A percentile compares a stretch with the other conserved stretches of the same genome.
phyloP scores from a whole-genome alignment of 1,140 invertebrate species.

The Achroia grisella region DNA sequence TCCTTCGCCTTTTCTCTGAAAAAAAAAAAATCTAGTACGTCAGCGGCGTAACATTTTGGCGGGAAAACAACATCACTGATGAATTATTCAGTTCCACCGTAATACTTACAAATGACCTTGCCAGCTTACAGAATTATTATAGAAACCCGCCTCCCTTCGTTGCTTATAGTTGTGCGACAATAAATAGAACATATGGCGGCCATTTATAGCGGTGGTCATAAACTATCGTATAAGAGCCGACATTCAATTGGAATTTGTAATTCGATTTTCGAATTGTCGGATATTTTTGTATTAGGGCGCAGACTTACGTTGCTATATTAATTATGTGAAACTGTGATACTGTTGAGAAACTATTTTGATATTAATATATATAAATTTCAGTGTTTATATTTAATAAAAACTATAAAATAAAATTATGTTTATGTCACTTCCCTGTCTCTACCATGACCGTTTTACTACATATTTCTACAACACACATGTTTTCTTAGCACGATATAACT shows the following conservation, averaged over 20 bases:
- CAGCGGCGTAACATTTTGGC: slow-evolving; percentile 13
- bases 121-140: slow-evolving; percentile 2
- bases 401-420: too few relatives aligned
- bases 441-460: too few relatives aligned
- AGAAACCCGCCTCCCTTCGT: background rate
- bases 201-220: slow-evolving; percentile 24
- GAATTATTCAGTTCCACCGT: slow-evolving; percentile 30
- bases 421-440: too few relatives aligned
- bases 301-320: too few relatives aligned
- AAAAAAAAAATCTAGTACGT: slow-evolving; percentile 19
- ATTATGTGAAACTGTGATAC: too few relatives aligned
- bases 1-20: slow-evolving; percentile 14
- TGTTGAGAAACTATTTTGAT: too few relatives aligned
- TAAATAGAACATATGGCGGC: slow-evolving; percentile 35
- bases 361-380: too few relatives aligned
- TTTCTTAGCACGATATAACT: too few relatives aligned
- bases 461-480: too few relatives aligned
- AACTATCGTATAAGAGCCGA: slow-evolving; percentile 13
- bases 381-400: too few relatives aligned
- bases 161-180: slow-evolving; percentile 6
- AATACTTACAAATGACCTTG: slow-evolving; percentile 36
- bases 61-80: slow-evolving; percentile 46
- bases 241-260: background rate
- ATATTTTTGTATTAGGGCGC: slow-evolving; percentile 19
- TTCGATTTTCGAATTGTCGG: slow-evolving; percentile 1